Evolutionary conservation across 2,797 vertebrate genomes (phyloP).

Genomic region (Sebastes hubbsi): DNA sequence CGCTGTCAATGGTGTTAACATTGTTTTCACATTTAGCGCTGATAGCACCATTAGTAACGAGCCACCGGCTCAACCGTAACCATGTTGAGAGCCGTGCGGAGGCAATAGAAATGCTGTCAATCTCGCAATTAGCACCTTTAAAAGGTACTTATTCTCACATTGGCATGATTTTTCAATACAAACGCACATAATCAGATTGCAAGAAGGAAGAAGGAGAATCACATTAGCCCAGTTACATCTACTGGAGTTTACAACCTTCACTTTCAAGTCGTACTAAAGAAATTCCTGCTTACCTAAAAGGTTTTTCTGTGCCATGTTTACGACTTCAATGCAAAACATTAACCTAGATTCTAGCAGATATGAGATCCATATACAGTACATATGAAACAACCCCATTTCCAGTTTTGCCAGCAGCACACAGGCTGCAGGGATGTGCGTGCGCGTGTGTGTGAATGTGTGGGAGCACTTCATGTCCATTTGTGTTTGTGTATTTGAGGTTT

Average conservation of each 20-base stretch:
- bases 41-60: too few species aligned
- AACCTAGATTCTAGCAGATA: conserved; percentile 42
- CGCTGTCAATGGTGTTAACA: too few species aligned
- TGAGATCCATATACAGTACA: conserved; percentile 24
- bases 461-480: conserved; percentile 18
- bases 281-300: conserved; percentile 38
- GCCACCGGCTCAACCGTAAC: too few species aligned
- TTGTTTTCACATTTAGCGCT: too few species aligned
- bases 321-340: conserved; percentile 38
- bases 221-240: conserved; percentile 68
- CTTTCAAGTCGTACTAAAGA: conserved; percentile 40
- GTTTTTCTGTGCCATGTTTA: conserved; percentile 2
- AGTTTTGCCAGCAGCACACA: conserved; percentile 18
- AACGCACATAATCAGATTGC: conserved; percentile 46
- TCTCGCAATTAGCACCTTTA: background rate
- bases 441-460: conserved; percentile 7
- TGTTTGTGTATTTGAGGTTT: conserved; percentile 57
- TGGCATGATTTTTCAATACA: conserved; percentile 40
- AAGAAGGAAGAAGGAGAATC: conserved; percentile 38
- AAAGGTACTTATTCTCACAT: conserved; percentile 13
- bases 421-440: conserved; percentile 15
- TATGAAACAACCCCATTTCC: conserved; percentile 30
- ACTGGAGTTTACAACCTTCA: conserved; percentile 44
- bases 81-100: too few species aligned
- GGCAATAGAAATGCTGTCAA: too few species aligned